Conservation (phyloP, 2,888 invertebrate genomes). For the Lithophane semibrunnea region DNA sequence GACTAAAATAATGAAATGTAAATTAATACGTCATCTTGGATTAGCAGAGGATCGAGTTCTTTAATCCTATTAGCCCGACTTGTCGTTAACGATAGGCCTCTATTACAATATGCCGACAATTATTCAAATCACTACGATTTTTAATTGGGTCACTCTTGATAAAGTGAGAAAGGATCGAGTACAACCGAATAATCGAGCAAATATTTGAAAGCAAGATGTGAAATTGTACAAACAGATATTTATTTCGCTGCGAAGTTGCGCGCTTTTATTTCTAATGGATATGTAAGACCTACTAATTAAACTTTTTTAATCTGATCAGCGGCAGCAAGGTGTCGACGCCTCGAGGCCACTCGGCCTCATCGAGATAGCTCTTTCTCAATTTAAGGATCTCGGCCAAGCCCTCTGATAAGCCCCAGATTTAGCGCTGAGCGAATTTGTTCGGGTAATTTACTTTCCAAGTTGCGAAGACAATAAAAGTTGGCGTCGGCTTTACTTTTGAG, state of each 20-base stretch:
- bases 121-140: slow-evolving; percentile 66
- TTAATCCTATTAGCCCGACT: slow-evolving; percentile 77
- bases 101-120: slow-evolving; percentile 63
- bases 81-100: slow-evolving; percentile 74
- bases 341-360: slow-evolving; percentile 81
- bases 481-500: slow-evolving; percentile 80
- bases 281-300: slow-evolving; percentile 82
- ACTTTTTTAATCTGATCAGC: slow-evolving; percentile 84
- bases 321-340: slow-evolving; percentile 83
- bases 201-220: slow-evolving; percentile 5
- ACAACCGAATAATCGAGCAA: slow-evolving; percentile 18
- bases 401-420: slow-evolving; percentile 88
- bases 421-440: slow-evolving; percentile 89
- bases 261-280: slow-evolving; percentile 70
- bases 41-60: slow-evolving; percentile 74
- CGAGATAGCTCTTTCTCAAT: slow-evolving; percentile 87
- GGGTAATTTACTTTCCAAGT: slow-evolving; percentile 88
- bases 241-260: slow-evolving; percentile 42
- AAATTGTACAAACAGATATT: slow-evolving; percentile 43
- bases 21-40: slow-evolving; percentile 83
- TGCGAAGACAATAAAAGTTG: slow-evolving; percentile 89
- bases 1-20: slow-evolving; percentile 79
- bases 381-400: slow-evolving; percentile 84
- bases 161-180: slow-evolving; percentile 19
- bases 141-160: slow-evolving; percentile 68